phyloP scores from a whole-genome alignment of 2,113 vertebrate species.

The Pseudois nayaur region DNA sequence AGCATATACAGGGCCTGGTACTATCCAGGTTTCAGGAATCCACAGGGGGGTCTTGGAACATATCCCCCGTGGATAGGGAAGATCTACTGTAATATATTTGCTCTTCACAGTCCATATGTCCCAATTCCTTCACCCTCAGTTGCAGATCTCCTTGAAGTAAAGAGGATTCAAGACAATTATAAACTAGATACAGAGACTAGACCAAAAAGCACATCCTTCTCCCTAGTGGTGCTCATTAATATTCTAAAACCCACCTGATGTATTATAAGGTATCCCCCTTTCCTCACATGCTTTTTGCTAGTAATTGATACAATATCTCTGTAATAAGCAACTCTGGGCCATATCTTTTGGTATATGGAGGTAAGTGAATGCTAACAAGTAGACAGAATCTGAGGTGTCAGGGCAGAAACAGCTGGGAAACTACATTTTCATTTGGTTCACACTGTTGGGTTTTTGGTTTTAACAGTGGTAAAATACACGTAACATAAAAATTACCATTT shows the following conservation, averaged over 20 bases:
- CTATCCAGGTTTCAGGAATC: background rate
- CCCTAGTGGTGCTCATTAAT: background rate
- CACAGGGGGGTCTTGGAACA: background rate
- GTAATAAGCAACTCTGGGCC: background rate
- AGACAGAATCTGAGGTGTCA: background rate
- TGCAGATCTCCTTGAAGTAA: background rate
- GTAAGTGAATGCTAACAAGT: constrained; percentile 7
- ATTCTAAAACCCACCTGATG: background rate
- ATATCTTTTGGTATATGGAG: background rate
- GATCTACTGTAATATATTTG: background rate
- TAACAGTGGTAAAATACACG: background rate
- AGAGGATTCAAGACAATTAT: background rate
- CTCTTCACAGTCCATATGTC: background rate
- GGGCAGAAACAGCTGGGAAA: constrained; percentile 27
- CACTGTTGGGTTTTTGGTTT: background rate
- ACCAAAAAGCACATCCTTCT: background rate
- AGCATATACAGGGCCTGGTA: background rate
- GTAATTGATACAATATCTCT: background rate
- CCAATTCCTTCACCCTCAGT: background rate
- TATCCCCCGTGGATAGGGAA: background rate
- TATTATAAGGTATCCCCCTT: background rate
- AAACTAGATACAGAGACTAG: background rate
- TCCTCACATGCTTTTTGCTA: background rate
- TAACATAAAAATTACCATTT: background rate
- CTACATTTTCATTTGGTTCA: background rate